A percentile compares a stretch with the other conserved stretches of the same genome.
Evolutionary conservation across 1,140 invertebrate genomes (phyloP).

Genomic region (Tetragnatha versicolor): DNA sequence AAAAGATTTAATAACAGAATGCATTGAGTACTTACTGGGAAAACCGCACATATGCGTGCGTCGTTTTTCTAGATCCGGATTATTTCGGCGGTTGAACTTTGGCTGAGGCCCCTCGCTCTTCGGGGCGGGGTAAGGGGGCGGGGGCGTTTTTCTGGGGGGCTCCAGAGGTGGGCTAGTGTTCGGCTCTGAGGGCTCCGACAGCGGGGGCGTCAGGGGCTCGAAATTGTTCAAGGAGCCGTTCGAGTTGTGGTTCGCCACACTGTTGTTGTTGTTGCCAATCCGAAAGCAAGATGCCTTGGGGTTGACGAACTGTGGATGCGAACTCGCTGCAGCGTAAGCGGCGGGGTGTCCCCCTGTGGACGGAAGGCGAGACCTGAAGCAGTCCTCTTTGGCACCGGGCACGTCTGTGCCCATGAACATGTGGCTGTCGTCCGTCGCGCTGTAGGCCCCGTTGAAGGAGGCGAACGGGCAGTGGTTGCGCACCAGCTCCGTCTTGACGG

Average conservation of each 20-base stretch:
- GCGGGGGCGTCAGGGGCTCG: constrained; percentile 78
- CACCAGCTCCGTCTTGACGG: constrained; percentile 46
- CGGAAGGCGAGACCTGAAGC: constrained; percentile 26
- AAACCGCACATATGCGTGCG: constrained; percentile 96
- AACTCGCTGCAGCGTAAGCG: constrained; percentile 21
- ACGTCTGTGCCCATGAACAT: constrained; percentile 37
- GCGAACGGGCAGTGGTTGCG: constrained; percentile 43
- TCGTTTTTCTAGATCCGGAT: constrained; percentile 93
- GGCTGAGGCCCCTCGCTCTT: not conserved
- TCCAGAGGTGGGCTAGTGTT: constrained; percentile 63
- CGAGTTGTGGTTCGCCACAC: not conserved
- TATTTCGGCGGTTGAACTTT: constrained; percentile 86
- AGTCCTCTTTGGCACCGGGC: constrained; percentile 40
- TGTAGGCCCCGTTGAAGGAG: constrained; percentile 10
- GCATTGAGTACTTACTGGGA: constrained; percentile 77
- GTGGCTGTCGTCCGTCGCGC: constrained; percentile 15
- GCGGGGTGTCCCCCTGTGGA: not conserved
- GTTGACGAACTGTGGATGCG: constrained; percentile 32
- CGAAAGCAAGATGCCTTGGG: constrained; percentile 15
- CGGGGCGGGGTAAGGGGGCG: constrained; percentile 51
- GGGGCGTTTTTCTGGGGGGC: constrained; percentile 37
- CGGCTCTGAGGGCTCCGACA: constrained; percentile 83
- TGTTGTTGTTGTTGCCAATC: not conserved
- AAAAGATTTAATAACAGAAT: too few species aligned
- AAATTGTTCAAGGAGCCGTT: too few species aligned